A percentile compares a stretch with the other conserved stretches of the same genome.
These are phyloP conservation scores for Glaucomys volans DNA, from an alignment of 2,113 vertebrate species.

Conservation along the genomic window DNA sequence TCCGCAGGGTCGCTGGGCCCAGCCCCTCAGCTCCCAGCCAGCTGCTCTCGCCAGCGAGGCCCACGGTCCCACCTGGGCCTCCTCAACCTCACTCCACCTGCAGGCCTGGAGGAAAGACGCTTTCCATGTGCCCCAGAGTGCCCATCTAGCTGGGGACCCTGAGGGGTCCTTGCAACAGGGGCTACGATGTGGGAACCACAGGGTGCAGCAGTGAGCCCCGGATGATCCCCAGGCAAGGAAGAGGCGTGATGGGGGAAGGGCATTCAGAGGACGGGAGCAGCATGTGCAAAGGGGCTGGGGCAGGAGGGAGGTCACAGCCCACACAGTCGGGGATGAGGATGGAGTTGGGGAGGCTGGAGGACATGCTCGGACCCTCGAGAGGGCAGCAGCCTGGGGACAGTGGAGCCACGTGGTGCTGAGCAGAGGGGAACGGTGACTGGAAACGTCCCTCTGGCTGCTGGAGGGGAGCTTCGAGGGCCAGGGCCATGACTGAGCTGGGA, in stretches of 20 bases:
- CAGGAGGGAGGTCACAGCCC: neutral
- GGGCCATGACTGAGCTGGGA: neutral
- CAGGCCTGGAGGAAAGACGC: no score
- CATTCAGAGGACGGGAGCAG: neutral
- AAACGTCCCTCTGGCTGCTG: neutral
- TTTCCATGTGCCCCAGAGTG: neutral
- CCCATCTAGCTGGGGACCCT: no score
- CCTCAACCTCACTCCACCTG: no score
- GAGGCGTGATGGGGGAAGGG: neutral
- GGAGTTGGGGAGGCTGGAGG: neutral
- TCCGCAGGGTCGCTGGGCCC: no score
- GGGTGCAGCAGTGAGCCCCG: neutral
- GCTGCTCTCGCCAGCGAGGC: neutral
- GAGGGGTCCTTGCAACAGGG: neutral
- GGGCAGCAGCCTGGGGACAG: neutral
- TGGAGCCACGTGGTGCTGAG: neutral
- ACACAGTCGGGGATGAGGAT: neutral
- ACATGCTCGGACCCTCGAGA: rapidly evolving
- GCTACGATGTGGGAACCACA: rapidly evolving
- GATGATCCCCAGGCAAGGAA: neutral
- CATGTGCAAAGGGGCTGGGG: neutral
- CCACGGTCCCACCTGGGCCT: rapidly evolving
- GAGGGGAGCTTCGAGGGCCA: neutral
- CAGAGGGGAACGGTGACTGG: neutral
- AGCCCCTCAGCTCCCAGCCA: neutral